Base-by-base conservation (phyloP, 2,113 vertebrate genomes). In the Athene noctua region DNA sequence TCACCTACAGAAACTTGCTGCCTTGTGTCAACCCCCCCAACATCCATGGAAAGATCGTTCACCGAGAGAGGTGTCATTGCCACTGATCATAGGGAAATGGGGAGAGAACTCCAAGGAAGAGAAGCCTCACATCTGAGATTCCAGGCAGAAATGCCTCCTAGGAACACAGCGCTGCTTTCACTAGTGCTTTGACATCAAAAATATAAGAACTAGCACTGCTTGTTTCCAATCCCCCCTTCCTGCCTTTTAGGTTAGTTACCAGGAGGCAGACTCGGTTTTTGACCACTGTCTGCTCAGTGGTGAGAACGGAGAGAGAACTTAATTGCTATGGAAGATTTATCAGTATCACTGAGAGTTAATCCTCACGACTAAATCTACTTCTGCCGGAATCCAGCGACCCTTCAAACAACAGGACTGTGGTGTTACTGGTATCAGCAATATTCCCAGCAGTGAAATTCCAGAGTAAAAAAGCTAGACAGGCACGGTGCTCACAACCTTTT, bases 261-360 rank as follows among this genome's bases (percentile, higher is more conserved):
- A 14, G 34, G 55, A 75, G 46, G n/a, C 29, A 75, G 34, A 49
- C 13, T 29, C 15, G 6, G 40, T 6, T 40, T 54, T 47, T 47
- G 66, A 36, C 25, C 51, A 11, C 30, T 21, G 18, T 7, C 42
- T 63, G 49, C 51, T 80, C 55, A 55, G 7, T 16, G 62, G 22
- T 42, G 32, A 57, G 17, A 54, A 9, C 0, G 3, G 15, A 1
- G 8, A 46, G 29, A 40, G 32, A 30, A 21, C 3, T 2, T 4
- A 2, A 21, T 2, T 12, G 47, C 62, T 40, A 42, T 5, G 20
- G 51, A 5, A 62, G 65, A 26, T 11, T 2, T 6, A 32, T 3
- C 10, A 32, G 6, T 36, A 15, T 4, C 58, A 11, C 22, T 9
- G 17, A 61, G 61, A n/a, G 6, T 29, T 30, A 16, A 38, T 42